Evolutionary conservation across 1,140 invertebrate genomes (phyloP), one percentile per base, ranked within the genome.

Genomic region (Phymastichus coffea): DNA sequence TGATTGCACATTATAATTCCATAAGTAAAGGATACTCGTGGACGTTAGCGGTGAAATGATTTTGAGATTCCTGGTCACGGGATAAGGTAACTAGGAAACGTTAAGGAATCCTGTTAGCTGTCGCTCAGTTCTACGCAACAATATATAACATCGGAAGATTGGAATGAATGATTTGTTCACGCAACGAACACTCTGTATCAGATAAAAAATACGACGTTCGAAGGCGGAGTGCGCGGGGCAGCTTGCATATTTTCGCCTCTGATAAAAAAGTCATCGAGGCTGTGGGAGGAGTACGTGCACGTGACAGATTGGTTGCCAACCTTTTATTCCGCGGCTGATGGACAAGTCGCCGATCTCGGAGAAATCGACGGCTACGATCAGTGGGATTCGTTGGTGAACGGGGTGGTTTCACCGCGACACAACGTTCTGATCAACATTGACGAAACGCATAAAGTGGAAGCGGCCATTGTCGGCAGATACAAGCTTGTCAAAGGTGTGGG

Each of bases 221-320:
- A 92, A 73, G 89, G 89, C 14, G 89, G 85, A 0, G 79, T 90
- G 2, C 71, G 87, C 40, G 85, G 81, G 9, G 77, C 78, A 2
- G 86, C 85, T 0, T 85, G 88, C 57, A 70, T 85, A 15, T 84
- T 79, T 68, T 83, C 82, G 46, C 77, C 80, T 4, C 65, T 82
- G 40, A 72, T 84, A 33, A 68, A 76, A 41, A 73, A 84, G 25
- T 66, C 68, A 0, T 73, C 74, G 19, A 63, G 82, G 48, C 78
- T 88, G 2, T 82, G 81, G 4, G 76, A 81, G 52, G 76, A 87
- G 35, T 68, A 91, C 43, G 81, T 90, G 57, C 87, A 90, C 64
- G 81, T 91, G 12, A 82, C 82, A 47, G 90, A 91, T 74, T 91
- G 89, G 88, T 69, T 91, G 28, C 89, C 90, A 0, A 88, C 88